Conservation (phyloP, 2,888 invertebrate species). For the Agelastica alni region DNA sequence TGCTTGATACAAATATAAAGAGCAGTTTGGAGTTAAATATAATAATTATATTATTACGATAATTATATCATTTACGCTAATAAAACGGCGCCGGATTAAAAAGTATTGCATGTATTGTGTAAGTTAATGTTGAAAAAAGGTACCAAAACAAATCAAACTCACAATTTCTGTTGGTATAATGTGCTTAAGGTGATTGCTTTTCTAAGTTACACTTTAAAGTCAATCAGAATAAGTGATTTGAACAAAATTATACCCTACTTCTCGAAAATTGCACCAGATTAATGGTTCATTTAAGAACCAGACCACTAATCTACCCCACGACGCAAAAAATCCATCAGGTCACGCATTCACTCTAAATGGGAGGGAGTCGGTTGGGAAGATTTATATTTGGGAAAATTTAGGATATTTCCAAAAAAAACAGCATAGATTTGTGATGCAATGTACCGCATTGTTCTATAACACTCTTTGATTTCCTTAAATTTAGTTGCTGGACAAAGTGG, state of each 20-base stretch:
- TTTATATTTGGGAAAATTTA: conserved; percentile 17
- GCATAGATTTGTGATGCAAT: background rate
- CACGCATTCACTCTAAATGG: conserved; percentile 26
- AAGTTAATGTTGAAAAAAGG: conserved; percentile 17
- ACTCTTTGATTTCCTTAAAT: too few relatives aligned
- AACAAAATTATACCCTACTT: conserved; percentile 30
- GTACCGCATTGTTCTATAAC: too few relatives aligned
- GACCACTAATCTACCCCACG: conserved; percentile 24
- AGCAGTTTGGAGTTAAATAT: too few relatives aligned
- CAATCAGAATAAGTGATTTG: conserved; percentile 37
- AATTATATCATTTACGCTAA: too few relatives aligned
- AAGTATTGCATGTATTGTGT: conserved; percentile 19
- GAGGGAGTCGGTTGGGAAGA: conserved; percentile 14
- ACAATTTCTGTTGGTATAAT: conserved; percentile 25
- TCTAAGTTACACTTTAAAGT: conserved; percentile 30
- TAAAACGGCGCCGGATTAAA: too few relatives aligned
- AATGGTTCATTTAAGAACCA: conserved; percentile 26
- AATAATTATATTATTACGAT: too few relatives aligned
- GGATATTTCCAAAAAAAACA: background rate
- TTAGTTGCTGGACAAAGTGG: too few relatives aligned
- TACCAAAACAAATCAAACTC: conserved; percentile 26
- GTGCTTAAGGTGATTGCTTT: conserved; percentile 30
- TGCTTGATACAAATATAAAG: too few relatives aligned
- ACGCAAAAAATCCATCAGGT: conserved; percentile 26
- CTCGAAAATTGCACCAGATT: conserved; percentile 27